A percentile compares a stretch with the other conserved stretches of the same genome.
Evolutionary conservation across 1,140 invertebrate species (phyloP).

Genomic region (Trichonephila clavipes): DNA sequence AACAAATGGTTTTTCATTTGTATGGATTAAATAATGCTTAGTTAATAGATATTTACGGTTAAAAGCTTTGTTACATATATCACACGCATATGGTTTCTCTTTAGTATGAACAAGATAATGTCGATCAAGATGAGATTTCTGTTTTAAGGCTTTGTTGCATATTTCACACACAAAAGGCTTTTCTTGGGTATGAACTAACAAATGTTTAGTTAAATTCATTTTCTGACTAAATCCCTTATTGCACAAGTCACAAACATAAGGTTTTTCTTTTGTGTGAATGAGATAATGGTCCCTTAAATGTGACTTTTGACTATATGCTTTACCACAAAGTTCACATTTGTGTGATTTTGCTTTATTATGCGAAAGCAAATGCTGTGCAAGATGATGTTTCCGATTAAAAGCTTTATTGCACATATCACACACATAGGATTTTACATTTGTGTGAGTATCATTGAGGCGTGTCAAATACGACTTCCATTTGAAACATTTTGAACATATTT

Average conservation of each 20-base stretch:
- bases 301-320: constrained; percentile 83
- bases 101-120: constrained; percentile 13
- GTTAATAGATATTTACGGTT: not conserved
- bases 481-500: not conserved
- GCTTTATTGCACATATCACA: constrained; percentile 79
- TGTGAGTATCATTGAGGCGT: not conserved
- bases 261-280: constrained; percentile 83
- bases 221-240: not conserved
- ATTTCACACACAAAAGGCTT: not conserved
- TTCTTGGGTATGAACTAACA: not conserved
- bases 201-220: not conserved
- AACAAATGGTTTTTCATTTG: not conserved
- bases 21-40: not conserved
- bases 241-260: constrained; percentile 83
- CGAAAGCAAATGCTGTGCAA: not conserved
- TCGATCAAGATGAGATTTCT: not conserved
- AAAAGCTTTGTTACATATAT: not conserved
- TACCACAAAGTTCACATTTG: constrained; percentile 86
- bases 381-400: not conserved
- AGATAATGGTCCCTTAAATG: constrained; percentile 82
- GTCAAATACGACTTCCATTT: not conserved
- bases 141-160: not conserved
- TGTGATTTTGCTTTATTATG: constrained; percentile 87
- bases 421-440: constrained; percentile 79
- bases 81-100: not conserved